Base-by-base conservation (phyloP, 92 coral and sea anemone genomes). In the Diadumene lineata region DNA sequence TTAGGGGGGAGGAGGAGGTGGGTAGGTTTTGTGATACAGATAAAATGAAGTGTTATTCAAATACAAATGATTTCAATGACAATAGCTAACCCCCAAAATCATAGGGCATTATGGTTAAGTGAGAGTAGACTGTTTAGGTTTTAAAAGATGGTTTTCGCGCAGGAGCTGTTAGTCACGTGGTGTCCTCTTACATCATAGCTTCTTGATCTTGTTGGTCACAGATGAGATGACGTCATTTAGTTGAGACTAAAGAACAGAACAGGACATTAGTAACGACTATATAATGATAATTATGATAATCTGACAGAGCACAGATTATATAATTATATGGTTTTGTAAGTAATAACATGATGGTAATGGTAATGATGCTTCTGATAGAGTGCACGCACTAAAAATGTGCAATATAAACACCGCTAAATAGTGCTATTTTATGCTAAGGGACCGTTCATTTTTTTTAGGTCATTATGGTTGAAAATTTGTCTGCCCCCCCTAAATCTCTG, bases 191-290 rank as follows among this genome's bases (percentile, higher is more conserved):
- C 50, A 21, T 32, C 66, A 22, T 11, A 48, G 24, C 34, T 56
- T 43, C 55, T 56, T 56, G 21, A 72, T 28, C 34, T 72, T 72
- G 28, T 56, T 56, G 1, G 17, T 43, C 13, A 56, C 77, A 56
- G 66, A 55, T 72, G 43, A 38, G 33, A 72, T 55, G 26, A 25
- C 60, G 25, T 69, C 38, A 1, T 28, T 43, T 19, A 62, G 31
- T 43, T 62, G 68, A 28, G 68, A 62, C 68, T 62, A 23, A 16
- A 53, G 21, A 53, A 22, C 15, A 62, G n/a, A 31, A 15, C 28
- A 62, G 27, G 29, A 60, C 11, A 56, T 56, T 9, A 44, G 17
- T 44, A 17, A 58, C 38, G 27, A 27, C 38, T 1, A 27, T 28
- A 62, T 25, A 27, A 19, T 43, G 13, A 23, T 10, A 23, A 25